Conservation (phyloP, 2,113 vertebrate genomes). For the Paradoxurus hermaphroditus region DNA sequence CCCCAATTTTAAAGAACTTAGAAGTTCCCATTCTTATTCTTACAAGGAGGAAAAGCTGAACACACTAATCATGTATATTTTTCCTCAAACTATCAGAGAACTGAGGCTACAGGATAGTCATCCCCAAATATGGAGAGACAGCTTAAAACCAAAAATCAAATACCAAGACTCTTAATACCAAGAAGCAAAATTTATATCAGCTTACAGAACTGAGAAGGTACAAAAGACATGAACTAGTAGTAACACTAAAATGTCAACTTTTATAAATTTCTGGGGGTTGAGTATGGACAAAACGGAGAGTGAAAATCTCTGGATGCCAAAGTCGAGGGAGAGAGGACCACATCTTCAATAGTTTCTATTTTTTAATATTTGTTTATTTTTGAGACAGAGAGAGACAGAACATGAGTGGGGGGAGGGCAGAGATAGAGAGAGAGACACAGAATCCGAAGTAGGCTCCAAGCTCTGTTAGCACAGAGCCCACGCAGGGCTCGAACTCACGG, state of each 20-base stretch:
- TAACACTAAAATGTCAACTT: not conserved
- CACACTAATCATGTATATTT: not conserved
- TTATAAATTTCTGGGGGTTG: not conserved
- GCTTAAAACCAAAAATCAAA: not conserved
- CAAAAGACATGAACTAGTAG: not conserved
- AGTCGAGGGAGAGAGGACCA: not conserved
- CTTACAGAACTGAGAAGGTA: not conserved
- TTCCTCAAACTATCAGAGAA: not conserved
- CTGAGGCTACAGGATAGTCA: not conserved
- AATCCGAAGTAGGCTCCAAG: no score
- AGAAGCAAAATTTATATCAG: not conserved
- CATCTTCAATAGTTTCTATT: not conserved
- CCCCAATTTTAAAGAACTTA: not conserved
- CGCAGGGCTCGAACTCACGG: no score
- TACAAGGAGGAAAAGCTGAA: not conserved
- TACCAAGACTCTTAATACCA: not conserved
- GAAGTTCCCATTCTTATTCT: not conserved
- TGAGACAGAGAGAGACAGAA: no score
- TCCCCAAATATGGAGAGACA: not conserved
- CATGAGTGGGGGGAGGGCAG: no score
- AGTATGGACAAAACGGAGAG: not conserved
- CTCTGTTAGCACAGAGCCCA: no score
- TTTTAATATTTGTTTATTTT: no score
- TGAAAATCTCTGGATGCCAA: not conserved
- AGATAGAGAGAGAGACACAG: no score